Evolutionary conservation across 2,888 invertebrate species (phyloP), one percentile per base, ranked within the genome.

Genomic region (Hirtodrosophila confusa): DNA sequence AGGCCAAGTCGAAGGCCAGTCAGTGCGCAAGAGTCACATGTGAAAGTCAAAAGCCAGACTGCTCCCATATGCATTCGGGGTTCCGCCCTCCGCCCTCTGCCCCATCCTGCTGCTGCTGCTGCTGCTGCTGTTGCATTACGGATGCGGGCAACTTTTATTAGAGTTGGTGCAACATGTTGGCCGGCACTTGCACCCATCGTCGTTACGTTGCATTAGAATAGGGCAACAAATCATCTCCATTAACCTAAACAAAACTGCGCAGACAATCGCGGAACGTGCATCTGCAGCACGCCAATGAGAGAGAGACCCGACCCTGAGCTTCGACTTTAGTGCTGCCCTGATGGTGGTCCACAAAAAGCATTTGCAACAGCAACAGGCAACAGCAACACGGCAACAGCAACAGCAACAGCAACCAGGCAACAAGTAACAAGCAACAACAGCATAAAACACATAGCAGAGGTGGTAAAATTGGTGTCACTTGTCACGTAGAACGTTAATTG

Each of bases 391-490:
- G 54, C 62, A 60, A 65, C 58, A 35, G 48, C 56, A 68, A 65
- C 65, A 65, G n/a, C n/a, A n/a, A n/a, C 24, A 47, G 44, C 64
- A 48, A 49, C 40, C 35, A 11, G 54, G 54, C 62, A 60, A 65
- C 58, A n/a, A 35, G 48, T 60, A 68, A 65, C 65, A 65, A 49
- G 51, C 70, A 66, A 47, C 75, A 79, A 67, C 68, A 66, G 69
- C 82, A 76, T 75, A 71, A 73, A 79, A 75, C 79, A 79, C 73
- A 79, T 68, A 69, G 78, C 67, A 78, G 71, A 88, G 89, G 88
- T 88, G 88, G 86, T 88, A 89, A 88, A 88, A 89, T 87, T 88
- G 87, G 89, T 88, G 88, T 89, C 89, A 88, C 89, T 87, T 89
- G 88, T 86, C 88, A 86, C 88, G 87, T 89, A 82, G 85, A 83